Evolutionary conservation across 1,140 invertebrate species (phyloP), one percentile per base, ranked within the genome.

Genomic region (Orchestia grillus): DNA sequence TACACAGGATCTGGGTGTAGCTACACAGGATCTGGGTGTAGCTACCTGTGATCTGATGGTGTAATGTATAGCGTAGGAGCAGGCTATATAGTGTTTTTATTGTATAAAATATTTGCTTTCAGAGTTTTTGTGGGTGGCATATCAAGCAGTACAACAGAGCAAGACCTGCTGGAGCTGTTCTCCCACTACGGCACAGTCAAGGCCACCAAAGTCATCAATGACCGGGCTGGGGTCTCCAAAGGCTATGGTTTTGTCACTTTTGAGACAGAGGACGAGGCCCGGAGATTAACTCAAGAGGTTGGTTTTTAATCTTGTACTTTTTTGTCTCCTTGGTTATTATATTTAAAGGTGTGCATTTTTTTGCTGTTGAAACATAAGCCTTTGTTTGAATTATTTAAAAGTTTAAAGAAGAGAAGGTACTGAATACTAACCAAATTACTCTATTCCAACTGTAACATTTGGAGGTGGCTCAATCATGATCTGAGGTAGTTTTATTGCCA

Each of bases 171-270:
- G 97, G 98, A 98, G 97, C 98, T 99, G 62, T 99, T 99, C 97
- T 98, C 98, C 90, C 98, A 98, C 53, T 99, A 99, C 97, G 99
- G 99, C 36, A 98, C 98, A 94, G 99, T 99, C 0, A 99, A 98
- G 97, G 99, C 98, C 57, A 99, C 99, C 47, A 99, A 99, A 98
- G 99, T 99, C 96, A 99, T 99, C 97, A 98, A 98, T 97, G 99
- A 99, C 97, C 98, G 99, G 97, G 99, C 99, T 96, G 99, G 99
- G 4, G 98, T 99, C 0, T 99, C 99, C 77, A 99, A 99, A 98
- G 99, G 99, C 92, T 99, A 99, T 97, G 99, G 99, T 8, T 99
- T 99, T 98, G 99, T 99, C 90, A 99, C 99, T 40, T 99, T 99
- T 97, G 99, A 99, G 97, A 98, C 98, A 90, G 98, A 99, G 97